Percentiles rank a stretch among this genome's conserved stretches.
phyloP scores from a whole-genome alignment of 2,888 invertebrate genomes.

The Mamestra brassicae region DNA sequence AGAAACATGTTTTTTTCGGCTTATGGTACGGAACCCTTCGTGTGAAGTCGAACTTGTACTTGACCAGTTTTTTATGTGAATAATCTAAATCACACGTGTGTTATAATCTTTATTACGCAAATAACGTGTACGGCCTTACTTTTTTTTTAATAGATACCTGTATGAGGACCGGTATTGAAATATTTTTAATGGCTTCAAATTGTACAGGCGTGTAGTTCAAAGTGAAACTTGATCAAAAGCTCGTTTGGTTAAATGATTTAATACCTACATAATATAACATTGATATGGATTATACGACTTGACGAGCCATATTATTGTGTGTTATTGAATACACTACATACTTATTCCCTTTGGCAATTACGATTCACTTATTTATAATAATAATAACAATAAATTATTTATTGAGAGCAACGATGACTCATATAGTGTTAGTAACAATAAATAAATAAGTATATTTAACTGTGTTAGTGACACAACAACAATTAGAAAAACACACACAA shows the following conservation, averaged over 20 bases:
- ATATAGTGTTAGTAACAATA: no score
- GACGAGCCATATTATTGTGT: not conserved
- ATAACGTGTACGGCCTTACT: not conserved
- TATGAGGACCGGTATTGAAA: constrained; percentile 11
- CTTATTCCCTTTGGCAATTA: not conserved
- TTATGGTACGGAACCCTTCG: no score
- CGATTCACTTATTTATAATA: no score
- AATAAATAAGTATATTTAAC: no score
- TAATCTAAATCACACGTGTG: constrained; percentile 20
- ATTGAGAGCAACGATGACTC: no score
- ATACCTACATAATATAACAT: not conserved
- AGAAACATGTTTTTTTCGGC: no score
- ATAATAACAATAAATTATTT: no score
- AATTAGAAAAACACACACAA: no score
- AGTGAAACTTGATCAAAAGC: constrained; percentile 29
- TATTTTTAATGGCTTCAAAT: constrained; percentile 43
- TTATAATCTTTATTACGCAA: constrained; percentile 6
- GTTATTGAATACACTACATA: not conserved
- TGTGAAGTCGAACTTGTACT: no score
- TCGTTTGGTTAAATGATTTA: constrained; percentile 28
- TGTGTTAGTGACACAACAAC: no score
- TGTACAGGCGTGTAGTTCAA: constrained; percentile 19
- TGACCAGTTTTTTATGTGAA: not conserved
- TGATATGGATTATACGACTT: not conserved
- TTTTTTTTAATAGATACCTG: constrained; percentile 3